Evolutionary conservation across 2,888 invertebrate species (phyloP), one percentile per base, ranked within the genome.

Genomic region (Hipparchia semele): DNA sequence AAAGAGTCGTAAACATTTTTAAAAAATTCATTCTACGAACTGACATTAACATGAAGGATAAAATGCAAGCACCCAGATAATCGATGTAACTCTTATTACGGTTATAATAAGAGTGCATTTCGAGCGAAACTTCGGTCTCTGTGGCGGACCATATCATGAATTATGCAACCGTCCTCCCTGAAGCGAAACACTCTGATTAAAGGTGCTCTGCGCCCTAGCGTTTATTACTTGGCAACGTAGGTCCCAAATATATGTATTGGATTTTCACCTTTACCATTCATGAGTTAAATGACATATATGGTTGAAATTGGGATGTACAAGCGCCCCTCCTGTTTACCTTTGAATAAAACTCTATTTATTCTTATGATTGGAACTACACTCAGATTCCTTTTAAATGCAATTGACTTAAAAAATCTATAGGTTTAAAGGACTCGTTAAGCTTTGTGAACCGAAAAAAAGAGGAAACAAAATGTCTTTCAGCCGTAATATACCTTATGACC

Each of bases 141-240:
- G 74, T 72, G 76, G 76, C 76, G 75, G 78, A 79, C 77, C 75
- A 74, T 82, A 77, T 78, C 81, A 84, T 86, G 83, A 87, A 85
- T 86, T 83, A 85, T 83, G 83, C 81, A 84, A 82, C 78, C 77
- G 77, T 77, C 78, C 73, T 77, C 70, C 71, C 71, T 67, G 75
- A 67, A 73, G 83, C 77, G 81, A 78, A 78, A 80, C 79, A 73
- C 76, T 73, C 79, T 83, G 81, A 82, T 82, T 83, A 82, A 84
- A 82, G 80, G 77, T 78, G 76, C 78, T 77, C 77, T 73, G 75
- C 71, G 70, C 77, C 74, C 75, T 74, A 72, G 74, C 74, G 77
- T 77, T 77, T 77, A 77, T 74, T 77, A 74, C 74, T 74, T 73
- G 72, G 72, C 68, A 72, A 59, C 72, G 70, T 56, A 54, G 59